These are phyloP conservation scores for Syrmaticus mikado DNA, from an alignment of 2,113 vertebrate species.

Conservation along the genomic window DNA sequence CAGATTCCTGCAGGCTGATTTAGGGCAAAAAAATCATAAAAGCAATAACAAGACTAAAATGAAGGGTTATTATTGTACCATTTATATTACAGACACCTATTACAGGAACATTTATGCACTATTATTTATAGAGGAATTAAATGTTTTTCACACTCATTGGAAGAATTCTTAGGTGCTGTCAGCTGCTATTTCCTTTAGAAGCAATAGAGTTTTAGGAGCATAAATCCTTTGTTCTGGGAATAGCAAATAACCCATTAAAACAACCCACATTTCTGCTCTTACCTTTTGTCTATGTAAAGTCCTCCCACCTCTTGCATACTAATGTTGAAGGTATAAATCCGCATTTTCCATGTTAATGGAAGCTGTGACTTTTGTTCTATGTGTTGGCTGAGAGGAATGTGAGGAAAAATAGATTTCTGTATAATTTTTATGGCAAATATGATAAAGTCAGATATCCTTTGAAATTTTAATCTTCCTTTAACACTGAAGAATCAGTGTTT, in stretches of 20 bases:
- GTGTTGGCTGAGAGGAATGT: neutral
- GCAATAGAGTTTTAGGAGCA: neutral
- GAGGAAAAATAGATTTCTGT: neutral
- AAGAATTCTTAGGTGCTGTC: constrained; percentile 2
- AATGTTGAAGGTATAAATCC: neutral
- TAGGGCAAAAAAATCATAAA: neutral
- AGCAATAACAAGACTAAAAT: neutral
- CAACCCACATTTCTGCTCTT: neutral
- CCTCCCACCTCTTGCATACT: neutral
- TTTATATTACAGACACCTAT: neutral
- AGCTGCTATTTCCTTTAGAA: neutral
- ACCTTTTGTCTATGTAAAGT: neutral
- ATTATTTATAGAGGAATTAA: neutral
- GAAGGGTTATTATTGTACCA: neutral
- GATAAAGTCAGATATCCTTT: neutral
- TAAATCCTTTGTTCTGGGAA: neutral
- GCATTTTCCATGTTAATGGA: neutral
- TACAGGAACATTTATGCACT: neutral
- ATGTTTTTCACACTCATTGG: neutral
- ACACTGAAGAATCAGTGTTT: neutral
- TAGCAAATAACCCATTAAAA: neutral
- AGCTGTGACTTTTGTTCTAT: neutral
- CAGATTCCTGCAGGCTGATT: neutral
- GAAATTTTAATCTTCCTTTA: neutral
- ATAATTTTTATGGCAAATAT: neutral